These are phyloP conservation scores for Carapus acus DNA, from an alignment of 2,797 vertebrate species.

Conservation along the genomic window DNA sequence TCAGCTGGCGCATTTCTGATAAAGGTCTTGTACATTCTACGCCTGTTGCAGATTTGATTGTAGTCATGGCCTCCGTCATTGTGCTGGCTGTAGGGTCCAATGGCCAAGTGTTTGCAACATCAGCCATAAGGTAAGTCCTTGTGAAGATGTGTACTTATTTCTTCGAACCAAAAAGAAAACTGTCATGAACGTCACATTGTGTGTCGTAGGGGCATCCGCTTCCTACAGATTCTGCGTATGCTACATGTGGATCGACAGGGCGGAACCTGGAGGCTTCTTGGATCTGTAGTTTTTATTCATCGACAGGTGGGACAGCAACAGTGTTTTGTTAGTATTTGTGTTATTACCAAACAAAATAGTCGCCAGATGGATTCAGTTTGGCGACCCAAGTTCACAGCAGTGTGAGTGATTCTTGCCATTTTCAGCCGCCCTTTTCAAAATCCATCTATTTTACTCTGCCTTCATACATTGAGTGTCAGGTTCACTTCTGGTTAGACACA, in stretches of 20 bases:
- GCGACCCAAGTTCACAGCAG: too few species aligned
- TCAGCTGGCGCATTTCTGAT: neutral
- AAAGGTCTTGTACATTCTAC: neutral
- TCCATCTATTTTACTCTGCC: too few species aligned
- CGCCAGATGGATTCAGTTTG: too few species aligned
- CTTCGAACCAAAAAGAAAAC: neutral
- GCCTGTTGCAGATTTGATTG: slow-evolving; percentile 78
- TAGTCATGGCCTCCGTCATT: slow-evolving; percentile 86
- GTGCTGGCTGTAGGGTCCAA: slow-evolving; percentile 88
- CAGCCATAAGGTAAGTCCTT: slow-evolving; percentile 80
- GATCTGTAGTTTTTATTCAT: slow-evolving; percentile 89
- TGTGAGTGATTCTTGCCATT: too few species aligned
- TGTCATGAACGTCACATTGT: slow-evolving; percentile 8
- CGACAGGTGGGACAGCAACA: slow-evolving; percentile 72
- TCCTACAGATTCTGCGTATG: slow-evolving; percentile 89
- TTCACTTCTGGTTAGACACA: too few species aligned
- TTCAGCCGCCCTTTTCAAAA: too few species aligned
- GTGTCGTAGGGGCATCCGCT: slow-evolving; percentile 79
- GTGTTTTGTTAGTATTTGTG: neutral
- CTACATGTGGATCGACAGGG: slow-evolving; percentile 87
- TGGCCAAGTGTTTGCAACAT: slow-evolving; percentile 88
- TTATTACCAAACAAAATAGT: too few species aligned
- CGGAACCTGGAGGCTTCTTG: slow-evolving; percentile 85
- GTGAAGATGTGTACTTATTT: slow-evolving; percentile 1
- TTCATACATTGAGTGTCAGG: too few species aligned